Evolutionary conservation across 2,113 vertebrate species (phyloP).

Genomic region (Haplochromis vanheusdeni): DNA sequence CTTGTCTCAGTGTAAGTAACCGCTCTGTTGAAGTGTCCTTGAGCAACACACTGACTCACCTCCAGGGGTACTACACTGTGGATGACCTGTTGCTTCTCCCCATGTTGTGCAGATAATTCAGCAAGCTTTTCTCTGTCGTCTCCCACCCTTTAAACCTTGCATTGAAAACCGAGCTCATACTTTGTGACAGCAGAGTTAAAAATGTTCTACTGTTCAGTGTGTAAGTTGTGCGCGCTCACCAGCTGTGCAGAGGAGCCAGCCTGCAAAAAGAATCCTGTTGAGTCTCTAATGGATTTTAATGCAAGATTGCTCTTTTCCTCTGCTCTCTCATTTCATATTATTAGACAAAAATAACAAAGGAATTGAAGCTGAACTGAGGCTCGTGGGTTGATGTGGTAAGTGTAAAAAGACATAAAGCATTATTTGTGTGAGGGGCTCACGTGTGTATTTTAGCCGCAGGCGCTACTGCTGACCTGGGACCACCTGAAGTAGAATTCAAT

Average conservation of each 20-base stretch:
- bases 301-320: slow-evolving; percentile 11
- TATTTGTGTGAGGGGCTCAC: neutral
- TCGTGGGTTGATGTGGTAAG: neutral
- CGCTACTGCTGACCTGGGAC: slow-evolving; percentile 39
- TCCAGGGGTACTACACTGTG: neutral
- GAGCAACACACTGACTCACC: neutral
- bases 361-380: neutral
- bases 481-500: slow-evolving; percentile 57
- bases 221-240: neutral
- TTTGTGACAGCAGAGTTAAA: neutral
- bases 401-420: slow-evolving; percentile 4
- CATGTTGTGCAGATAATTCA: neutral
- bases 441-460: slow-evolving; percentile 32
- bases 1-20: neutral
- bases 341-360: neutral
- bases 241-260: slow-evolving; percentile 15
- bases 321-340: neutral
- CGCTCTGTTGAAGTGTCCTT: neutral
- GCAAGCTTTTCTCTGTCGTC: neutral
- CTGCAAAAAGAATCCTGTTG: slow-evolving; percentile 31
- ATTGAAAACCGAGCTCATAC: neutral
- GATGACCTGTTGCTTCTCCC: neutral
- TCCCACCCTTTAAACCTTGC: neutral
- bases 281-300: slow-evolving; percentile 41
- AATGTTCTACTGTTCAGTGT: neutral